phyloP scores from a whole-genome alignment of 2,797 vertebrate genomes.

The Helicolenus hilgendorfi region DNA sequence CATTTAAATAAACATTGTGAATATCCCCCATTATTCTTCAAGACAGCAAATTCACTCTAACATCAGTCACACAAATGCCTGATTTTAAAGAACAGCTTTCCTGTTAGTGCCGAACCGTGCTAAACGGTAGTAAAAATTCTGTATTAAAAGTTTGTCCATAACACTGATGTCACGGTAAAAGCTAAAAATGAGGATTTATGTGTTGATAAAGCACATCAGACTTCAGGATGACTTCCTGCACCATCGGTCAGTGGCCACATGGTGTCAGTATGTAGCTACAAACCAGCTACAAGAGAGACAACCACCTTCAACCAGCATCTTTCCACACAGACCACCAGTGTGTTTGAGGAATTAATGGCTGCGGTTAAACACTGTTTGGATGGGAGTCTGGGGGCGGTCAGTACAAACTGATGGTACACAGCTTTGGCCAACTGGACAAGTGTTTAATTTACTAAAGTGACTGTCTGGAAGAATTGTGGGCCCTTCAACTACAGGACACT shows the following conservation, averaged over 20 bases:
- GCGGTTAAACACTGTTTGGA: slow-evolving; percentile 31
- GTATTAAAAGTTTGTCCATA: background rate
- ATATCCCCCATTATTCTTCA: background rate
- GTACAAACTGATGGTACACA: slow-evolving; percentile 23
- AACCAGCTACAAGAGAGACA: background rate
- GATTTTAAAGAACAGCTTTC: background rate
- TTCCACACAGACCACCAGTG: background rate
- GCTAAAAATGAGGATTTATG: background rate
- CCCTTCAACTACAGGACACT: slow-evolving; percentile 6
- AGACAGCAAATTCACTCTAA: background rate
- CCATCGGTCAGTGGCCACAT: slow-evolving; percentile 35
- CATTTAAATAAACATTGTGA: background rate
- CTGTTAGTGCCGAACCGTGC: background rate
- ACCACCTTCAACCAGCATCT: background rate
- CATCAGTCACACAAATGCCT: background rate
- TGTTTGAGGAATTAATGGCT: slow-evolving; percentile 32
- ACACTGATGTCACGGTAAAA: background rate
- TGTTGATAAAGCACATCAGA: background rate
- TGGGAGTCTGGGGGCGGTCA: slow-evolving; percentile 10
- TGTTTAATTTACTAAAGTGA: slow-evolving; percentile 75
- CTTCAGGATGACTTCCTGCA: slow-evolving; percentile 11
- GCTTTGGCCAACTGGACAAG: slow-evolving; percentile 32
- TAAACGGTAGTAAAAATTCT: background rate
- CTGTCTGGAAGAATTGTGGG: slow-evolving; percentile 46
- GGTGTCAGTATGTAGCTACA: slow-evolving; percentile 70